phyloP scores from a whole-genome alignment of 2,113 vertebrate genomes.

The Prolemur simus region DNA sequence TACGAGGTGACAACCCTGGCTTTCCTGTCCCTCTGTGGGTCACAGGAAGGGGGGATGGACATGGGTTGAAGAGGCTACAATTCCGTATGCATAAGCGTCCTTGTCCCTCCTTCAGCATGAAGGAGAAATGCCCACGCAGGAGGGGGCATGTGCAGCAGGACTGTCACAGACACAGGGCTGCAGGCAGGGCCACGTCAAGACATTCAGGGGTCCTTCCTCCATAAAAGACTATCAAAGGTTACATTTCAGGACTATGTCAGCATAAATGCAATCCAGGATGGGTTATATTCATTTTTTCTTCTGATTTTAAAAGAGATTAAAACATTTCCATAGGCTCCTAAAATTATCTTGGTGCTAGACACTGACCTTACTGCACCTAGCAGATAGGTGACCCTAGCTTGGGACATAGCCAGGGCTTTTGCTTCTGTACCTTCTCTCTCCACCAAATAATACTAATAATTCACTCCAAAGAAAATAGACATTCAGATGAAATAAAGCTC shows the following conservation, averaged over 20 bases:
- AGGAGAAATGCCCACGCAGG: neutral
- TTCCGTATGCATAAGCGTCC: too few relatives aligned
- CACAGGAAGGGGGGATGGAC: neutral
- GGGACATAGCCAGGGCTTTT: neutral
- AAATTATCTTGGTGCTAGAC: neutral
- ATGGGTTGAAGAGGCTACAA: neutral
- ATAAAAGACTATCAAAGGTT: neutral
- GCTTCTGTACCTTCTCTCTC: neutral
- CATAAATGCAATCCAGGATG: neutral
- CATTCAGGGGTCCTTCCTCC: neutral
- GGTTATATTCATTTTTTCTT: neutral
- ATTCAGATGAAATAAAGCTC: neutral
- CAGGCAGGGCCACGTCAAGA: neutral
- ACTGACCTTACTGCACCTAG: too few relatives aligned
- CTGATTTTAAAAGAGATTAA: neutral
- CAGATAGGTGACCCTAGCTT: neutral
- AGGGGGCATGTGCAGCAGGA: rapidly evolving
- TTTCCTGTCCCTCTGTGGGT: neutral
- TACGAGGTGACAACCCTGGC: neutral
- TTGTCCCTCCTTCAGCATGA: neutral
- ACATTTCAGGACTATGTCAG: neutral
- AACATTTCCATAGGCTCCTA: neutral
- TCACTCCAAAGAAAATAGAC: neutral
- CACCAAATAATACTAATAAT: neutral
- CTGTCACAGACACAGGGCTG: too few relatives aligned